phyloP scores from a whole-genome alignment of 2,113 vertebrate species.

The Alethe castanea region DNA sequence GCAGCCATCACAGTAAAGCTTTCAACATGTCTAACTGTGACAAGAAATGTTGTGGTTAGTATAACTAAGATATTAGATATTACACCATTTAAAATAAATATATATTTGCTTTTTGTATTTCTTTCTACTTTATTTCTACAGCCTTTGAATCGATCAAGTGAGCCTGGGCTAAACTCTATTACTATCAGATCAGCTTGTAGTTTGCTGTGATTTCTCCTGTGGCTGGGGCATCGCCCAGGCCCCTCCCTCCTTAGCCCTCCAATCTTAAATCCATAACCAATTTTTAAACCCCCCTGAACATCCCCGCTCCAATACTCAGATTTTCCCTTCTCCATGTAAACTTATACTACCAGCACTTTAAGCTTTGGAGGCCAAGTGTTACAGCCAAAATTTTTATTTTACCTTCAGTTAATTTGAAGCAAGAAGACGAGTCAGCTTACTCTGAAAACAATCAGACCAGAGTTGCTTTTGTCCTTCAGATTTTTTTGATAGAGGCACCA shows the following conservation, averaged over 20 bases:
- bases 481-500: neutral
- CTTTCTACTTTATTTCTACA: neutral
- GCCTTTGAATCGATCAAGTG: neutral
- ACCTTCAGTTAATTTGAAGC: neutral
- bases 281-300: neutral
- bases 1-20: neutral
- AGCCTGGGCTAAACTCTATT: neutral
- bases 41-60: neutral
- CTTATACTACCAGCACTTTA: neutral
- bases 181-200: neutral
- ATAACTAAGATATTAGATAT: neutral
- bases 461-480: neutral
- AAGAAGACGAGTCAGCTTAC: neutral
- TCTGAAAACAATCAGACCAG: neutral
- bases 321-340: neutral
- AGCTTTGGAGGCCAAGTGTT: neutral
- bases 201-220: neutral
- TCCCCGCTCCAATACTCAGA: neutral
- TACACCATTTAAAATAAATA: neutral
- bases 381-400: neutral
- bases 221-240: fast-evolving
- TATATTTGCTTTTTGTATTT: neutral
- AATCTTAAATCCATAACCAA: neutral
- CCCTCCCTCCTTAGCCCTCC: neutral
- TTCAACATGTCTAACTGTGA: neutral